These are phyloP conservation scores for Apistogramma diplotaenia DNA, from an alignment of 2,113 vertebrate genomes.

Conservation along the genomic window DNA sequence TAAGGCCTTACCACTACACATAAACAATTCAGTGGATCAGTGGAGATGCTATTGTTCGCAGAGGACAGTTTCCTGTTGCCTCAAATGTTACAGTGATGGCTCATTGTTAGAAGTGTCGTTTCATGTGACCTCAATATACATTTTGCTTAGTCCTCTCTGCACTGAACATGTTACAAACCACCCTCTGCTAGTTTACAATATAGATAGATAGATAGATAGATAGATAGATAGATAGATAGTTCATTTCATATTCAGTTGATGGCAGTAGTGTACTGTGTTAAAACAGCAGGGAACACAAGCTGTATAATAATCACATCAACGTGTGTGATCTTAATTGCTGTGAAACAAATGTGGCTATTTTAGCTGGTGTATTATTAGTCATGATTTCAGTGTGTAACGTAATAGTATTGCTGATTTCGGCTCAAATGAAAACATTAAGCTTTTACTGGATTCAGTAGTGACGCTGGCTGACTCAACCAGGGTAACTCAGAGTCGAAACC, in stretches of 20 bases:
- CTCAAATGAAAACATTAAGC: background rate
- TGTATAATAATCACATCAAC: background rate
- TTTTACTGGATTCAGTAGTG: background rate
- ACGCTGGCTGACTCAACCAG: background rate
- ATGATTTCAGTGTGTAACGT: background rate
- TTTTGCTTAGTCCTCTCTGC: background rate
- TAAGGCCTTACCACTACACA: background rate
- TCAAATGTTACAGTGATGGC: background rate
- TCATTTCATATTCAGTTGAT: conserved; percentile 29
- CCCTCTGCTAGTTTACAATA: background rate
- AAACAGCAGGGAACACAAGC: background rate
- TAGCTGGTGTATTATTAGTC: background rate
- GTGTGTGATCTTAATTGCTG: background rate
- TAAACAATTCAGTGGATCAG: background rate
- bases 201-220: too few relatives aligned
- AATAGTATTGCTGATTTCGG: background rate
- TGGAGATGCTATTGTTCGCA: background rate
- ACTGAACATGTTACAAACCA: background rate
- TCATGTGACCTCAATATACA: too few relatives aligned
- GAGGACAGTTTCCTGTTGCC: background rate
- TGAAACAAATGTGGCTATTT: background rate
- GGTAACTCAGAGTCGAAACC: background rate
- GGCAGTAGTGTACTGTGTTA: conserved; percentile 32
- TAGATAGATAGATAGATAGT: background rate
- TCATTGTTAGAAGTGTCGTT: too few relatives aligned